Evolutionary conservation across 2,888 invertebrate species (phyloP).

Genomic region (Melipona bicolor): DNA sequence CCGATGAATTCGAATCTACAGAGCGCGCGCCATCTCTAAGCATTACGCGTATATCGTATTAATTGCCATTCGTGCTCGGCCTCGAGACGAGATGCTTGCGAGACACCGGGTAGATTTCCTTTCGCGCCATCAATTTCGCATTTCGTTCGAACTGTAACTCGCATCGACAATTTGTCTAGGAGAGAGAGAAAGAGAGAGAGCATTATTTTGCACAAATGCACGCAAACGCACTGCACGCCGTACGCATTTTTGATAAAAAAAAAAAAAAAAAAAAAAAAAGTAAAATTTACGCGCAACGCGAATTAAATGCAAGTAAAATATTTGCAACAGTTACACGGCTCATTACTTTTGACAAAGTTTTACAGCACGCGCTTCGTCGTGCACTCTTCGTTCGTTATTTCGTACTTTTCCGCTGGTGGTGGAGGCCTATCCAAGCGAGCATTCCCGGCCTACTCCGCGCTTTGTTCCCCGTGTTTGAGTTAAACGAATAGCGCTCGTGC

Average conservation of each 20-base stretch:
- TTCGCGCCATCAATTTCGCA: background rate
- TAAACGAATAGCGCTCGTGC: conserved; percentile 31
- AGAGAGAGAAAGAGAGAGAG: no score
- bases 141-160: background rate
- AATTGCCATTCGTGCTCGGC: background rate
- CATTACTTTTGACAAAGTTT: background rate
- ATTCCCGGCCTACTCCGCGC: conserved; percentile 18
- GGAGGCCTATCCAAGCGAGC: background rate
- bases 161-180: background rate
- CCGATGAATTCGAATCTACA: conserved; percentile 69
- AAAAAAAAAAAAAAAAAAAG: background rate
- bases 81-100: background rate
- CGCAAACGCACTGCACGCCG: no score
- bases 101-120: background rate
- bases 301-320: background rate
- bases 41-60: background rate
- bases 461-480: conserved; percentile 40
- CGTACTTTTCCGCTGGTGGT: conserved; percentile 4
- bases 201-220: no score
- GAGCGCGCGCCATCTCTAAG: background rate
- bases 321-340: background rate
- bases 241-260: background rate
- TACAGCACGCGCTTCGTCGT: background rate
- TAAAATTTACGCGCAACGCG: background rate
- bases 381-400: conserved; percentile 13